These are phyloP conservation scores for Exocentrus adspersus DNA, from an alignment of 2,888 invertebrate species.

Conservation along the genomic window DNA sequence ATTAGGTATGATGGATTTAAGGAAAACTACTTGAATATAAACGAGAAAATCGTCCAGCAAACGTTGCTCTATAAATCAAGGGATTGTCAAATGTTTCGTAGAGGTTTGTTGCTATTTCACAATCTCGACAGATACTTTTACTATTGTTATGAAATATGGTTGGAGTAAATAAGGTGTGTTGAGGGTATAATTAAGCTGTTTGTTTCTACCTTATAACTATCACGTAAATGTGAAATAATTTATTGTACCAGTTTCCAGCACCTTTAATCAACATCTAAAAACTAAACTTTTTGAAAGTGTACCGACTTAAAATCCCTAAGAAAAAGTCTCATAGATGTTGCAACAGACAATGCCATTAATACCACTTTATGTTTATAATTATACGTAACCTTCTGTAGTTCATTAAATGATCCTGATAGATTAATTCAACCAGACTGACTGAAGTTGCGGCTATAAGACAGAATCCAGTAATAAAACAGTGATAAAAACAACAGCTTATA, in stretches of 20 bases:
- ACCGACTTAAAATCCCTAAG: no score
- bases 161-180: not conserved
- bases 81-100: not conserved
- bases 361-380: no score
- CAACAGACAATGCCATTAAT: no score
- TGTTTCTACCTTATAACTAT: not conserved
- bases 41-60: not conserved
- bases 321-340: no score
- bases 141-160: not conserved
- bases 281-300: no score
- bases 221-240: not conserved
- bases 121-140: not conserved
- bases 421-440: no score
- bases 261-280: no score
- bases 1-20: constrained; percentile 8
- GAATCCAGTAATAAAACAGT: no score
- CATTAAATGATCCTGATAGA: no score
- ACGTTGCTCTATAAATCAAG: not conserved
- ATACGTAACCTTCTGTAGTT: no score
- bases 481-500: no score
- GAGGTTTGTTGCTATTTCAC: not conserved
- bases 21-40: not conserved
- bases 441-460: no score
- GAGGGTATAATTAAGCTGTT: not conserved
- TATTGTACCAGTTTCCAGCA: not conserved